These are phyloP conservation scores for Dolichopus griseipennis DNA, from an alignment of 2,888 invertebrate genomes.

Conservation along the genomic window DNA sequence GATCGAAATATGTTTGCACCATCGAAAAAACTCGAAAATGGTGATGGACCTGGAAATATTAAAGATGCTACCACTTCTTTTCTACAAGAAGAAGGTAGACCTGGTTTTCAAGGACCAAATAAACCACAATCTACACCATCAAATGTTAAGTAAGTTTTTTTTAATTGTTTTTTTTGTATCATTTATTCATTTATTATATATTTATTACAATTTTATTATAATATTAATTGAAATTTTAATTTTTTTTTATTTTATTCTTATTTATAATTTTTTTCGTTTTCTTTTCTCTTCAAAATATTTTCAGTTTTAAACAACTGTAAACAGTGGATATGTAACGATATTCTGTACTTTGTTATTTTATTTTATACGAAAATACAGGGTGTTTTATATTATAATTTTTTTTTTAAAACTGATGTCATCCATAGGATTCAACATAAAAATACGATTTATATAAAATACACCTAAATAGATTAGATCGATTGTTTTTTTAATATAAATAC, in stretches of 20 bases:
- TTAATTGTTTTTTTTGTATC: background rate
- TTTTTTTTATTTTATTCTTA: background rate
- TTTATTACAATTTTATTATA: background rate
- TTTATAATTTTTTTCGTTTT: background rate
- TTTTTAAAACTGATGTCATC: background rate
- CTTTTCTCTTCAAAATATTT: background rate
- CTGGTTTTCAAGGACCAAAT: background rate
- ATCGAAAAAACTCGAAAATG: conserved; percentile 29
- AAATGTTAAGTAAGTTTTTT: background rate
- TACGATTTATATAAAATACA: background rate
- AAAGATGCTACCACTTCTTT: conserved; percentile 39
- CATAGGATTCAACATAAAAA: background rate
- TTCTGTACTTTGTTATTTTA: background rate
- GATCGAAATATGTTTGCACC: conserved; percentile 32
- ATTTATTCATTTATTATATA: background rate
- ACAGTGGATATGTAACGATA: background rate
- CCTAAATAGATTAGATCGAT: background rate
- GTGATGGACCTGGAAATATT: conserved; percentile 29
- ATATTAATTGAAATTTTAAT: background rate
- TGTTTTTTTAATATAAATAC: background rate
- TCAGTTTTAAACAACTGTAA: conserved; percentile 1
- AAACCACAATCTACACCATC: background rate
- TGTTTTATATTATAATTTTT: background rate
- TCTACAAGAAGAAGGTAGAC: conserved; percentile 31
- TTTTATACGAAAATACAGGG: background rate